Evolutionary conservation across 2,113 vertebrate genomes (phyloP), one percentile per base, ranked within the genome.

Genomic region (Piprites chloris): DNA sequence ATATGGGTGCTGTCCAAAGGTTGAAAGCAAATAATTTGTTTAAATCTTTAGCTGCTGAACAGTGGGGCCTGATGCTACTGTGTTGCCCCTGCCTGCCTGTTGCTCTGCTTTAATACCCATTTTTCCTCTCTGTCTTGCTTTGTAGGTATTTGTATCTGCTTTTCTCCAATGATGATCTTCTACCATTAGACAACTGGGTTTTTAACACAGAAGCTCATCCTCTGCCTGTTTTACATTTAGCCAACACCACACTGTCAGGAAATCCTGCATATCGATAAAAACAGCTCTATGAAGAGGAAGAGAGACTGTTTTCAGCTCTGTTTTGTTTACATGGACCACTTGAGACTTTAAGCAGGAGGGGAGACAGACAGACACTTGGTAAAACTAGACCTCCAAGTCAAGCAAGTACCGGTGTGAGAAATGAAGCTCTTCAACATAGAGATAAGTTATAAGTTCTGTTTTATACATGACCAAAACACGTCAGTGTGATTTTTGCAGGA

Each of bases 181-280:
- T 99, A 97, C 99, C 99, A 39, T 97, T 99, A 96, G 99, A 99
- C 97, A 99, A 98, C 96, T 99, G 99, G 99, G 99, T 99, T 87
- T 99, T 99, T 97, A 99, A 99, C 96, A 99, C 99, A 28, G 99
- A 99, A 98, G 99, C 99, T 83, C 99, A 99, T 94, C 99, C 99
- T 30, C 98, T 99, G 82, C 99, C 99, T 14, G 98, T 99, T 96
- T 98, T 99, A 96, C 99, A 98, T 97, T 98, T 99, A 98, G 98
- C 98, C 91, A 99, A 99, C 98, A 98, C 98, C 97, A 99, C 99
- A 58, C 98, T 99, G 96, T 98, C 99, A 81, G 99, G 99, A 97
- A 99, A 98, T 73, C 98, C 98, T 96, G 98, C 98, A 89, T 98
- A 98, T 97, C 98, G 97, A 97, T 99, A 99, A 98, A 98, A 96